Percentiles rank a stretch among this genome's conserved stretches.
Evolutionary conservation across 92 coral and sea anemone genomes (phyloP).

Genomic region (Palythoa heliodiscus): DNA sequence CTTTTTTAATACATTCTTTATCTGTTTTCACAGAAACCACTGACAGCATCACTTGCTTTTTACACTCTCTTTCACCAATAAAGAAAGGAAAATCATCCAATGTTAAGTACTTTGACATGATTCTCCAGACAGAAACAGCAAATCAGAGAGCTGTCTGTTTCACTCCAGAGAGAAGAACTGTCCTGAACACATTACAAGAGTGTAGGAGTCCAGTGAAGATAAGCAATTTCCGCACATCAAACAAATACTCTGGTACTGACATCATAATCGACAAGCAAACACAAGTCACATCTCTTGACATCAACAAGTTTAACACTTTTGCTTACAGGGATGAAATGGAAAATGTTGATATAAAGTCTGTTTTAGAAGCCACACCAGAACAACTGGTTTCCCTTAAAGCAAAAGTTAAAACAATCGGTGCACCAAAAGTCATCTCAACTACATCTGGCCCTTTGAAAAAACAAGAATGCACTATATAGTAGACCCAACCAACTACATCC

Average conservation of each 20-base stretch:
- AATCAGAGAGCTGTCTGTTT: too few relatives aligned
- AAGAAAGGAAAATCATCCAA: conserved; percentile 6
- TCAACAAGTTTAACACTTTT: neutral
- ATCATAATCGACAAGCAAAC: neutral
- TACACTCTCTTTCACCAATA: neutral
- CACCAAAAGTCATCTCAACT: neutral
- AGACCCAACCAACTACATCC: neutral
- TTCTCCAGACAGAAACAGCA: too few relatives aligned
- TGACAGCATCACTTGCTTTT: neutral
- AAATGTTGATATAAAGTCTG: neutral
- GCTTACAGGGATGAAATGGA: neutral
- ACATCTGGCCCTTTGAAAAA: neutral
- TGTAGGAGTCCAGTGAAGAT: too few relatives aligned
- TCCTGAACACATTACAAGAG: too few relatives aligned
- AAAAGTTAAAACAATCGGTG: neutral
- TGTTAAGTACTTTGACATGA: too few relatives aligned
- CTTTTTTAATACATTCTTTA: too few relatives aligned
- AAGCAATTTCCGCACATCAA: too few relatives aligned
- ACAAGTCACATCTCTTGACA: neutral
- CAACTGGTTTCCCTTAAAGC: neutral
- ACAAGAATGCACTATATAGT: conserved; percentile 2
- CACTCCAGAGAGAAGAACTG: too few relatives aligned
- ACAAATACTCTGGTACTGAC: too few relatives aligned
- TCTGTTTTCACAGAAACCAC: conserved; percentile 7
- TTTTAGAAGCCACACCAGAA: neutral